Conservation (phyloP, 2,797 vertebrate genomes). For the Microctenopoma stevenorrisi region DNA sequence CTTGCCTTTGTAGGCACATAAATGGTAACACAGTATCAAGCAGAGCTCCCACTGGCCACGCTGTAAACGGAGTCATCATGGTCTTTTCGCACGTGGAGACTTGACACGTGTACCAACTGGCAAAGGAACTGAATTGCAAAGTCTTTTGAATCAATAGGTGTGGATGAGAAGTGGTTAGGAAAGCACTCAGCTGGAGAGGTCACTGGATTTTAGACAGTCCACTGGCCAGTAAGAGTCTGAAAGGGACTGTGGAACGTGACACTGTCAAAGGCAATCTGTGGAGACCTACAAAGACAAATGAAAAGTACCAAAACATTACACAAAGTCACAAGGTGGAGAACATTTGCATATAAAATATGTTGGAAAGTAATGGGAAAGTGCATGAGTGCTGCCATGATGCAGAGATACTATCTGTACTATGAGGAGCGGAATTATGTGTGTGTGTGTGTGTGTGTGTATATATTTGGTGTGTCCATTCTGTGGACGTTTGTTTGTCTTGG, state of each 20-base stretch:
- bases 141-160: slow-evolving; percentile 49
- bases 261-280: slow-evolving; percentile 90
- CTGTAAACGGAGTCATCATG: slow-evolving; percentile 21
- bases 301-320: slow-evolving; percentile 13
- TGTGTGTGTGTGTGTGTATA: slow-evolving; percentile 46
- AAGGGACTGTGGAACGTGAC: slow-evolving; percentile 81
- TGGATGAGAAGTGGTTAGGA: slow-evolving; percentile 29
- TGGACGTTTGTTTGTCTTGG: slow-evolving; percentile 80
- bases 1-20: slow-evolving; percentile 30
- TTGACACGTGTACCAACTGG: slow-evolving; percentile 13
- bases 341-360: slow-evolving; percentile 66
- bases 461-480: slow-evolving; percentile 59
- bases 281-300: slow-evolving; percentile 82
- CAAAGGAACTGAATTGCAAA: slow-evolving; percentile 30
- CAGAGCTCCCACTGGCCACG: slow-evolving; percentile 12
- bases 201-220: slow-evolving; percentile 87
- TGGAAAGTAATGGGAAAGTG: slow-evolving; percentile 64
- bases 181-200: slow-evolving; percentile 36
- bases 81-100: slow-evolving; percentile 6
- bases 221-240: slow-evolving; percentile 85
- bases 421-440: slow-evolving; percentile 70
- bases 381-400: slow-evolving; percentile 56
- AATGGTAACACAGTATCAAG: slow-evolving; percentile 27
- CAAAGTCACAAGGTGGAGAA: slow-evolving; percentile 50
- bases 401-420: slow-evolving; percentile 77